Evolutionary conservation across 2,888 invertebrate genomes (phyloP), one percentile per base, ranked within the genome.

Genomic region (Linnaemya vulpina): DNA sequence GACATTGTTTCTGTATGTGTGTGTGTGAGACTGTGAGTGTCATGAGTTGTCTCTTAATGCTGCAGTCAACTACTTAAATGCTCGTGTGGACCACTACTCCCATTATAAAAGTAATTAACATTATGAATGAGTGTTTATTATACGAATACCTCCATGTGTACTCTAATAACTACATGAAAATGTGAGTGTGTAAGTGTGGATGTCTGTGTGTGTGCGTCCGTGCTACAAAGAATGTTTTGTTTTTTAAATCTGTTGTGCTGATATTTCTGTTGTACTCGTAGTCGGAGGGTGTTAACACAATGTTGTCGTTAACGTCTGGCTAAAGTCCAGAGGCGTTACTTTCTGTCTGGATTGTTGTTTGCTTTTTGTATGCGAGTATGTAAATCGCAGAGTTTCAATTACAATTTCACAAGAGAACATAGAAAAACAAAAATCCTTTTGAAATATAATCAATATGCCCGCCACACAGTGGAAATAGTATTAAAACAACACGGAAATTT

Each of bases 281-380:
- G 76, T 82, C 71, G 55, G 46, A 58, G 70, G 76, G 79, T 83
- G 79, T 83, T 75, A 83, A 83, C 79, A 75, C 75, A 83, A 85
- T 75, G 76, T 63, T 71, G 76, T 82, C 65, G 71, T 70, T 82
- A 71, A 76, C 65, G 79, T 75, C 83, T 79, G 79, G 68, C 75
- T 65, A 60, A 75, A 67, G 63, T 80, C 80, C 76, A 77, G 80
- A 76, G 83, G 86, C 83, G 83, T 86, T 83, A 63, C 83, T 80
- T 84, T 71, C 76, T 62, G 86, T 86, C 86, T 86, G 86, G 83
- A 62, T 67, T 67, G 67, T 71, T 83, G 80, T 83, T 83, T 86
- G 83, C 76, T 80, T 80, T 30, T 80, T 86, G 62, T 60, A 75
- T 65, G 30, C 30, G 2, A 3, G 30, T 30, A 83, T 76, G 73